phyloP scores from a whole-genome alignment of 2,888 invertebrate genomes.

The Iselma pallidipennis region DNA sequence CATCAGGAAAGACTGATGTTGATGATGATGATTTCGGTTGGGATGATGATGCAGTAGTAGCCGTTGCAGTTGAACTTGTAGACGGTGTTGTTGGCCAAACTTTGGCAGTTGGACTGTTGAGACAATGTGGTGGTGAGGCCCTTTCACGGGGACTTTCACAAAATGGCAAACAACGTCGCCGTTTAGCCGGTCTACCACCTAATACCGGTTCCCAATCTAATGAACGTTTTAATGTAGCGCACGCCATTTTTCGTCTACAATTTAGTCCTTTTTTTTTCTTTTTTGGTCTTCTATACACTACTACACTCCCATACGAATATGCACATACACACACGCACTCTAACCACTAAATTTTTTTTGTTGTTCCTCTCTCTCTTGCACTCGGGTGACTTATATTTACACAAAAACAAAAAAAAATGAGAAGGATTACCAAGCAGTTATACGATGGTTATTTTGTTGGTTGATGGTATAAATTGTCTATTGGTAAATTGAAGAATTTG shows the following conservation, averaged over 20 bases:
- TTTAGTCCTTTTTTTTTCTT: conserved; percentile 43
- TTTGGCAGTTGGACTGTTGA: conserved; percentile 54
- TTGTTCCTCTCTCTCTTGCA: neutral
- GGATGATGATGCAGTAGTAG: conserved; percentile 12
- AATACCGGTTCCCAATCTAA: conserved; percentile 93
- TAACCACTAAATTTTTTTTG: conserved; percentile 25
- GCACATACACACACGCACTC: conserved; percentile 45
- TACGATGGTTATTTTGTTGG: neutral
- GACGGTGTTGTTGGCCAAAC: conserved; percentile 54
- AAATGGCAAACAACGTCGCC: conserved; percentile 90
- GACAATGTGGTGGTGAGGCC: conserved; percentile 43
- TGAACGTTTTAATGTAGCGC: conserved; percentile 94
- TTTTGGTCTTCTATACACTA: conserved; percentile 59
- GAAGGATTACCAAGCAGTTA: neutral
- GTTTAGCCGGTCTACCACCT: conserved; percentile 83
- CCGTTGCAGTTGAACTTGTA: conserved; percentile 32
- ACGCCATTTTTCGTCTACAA: conserved; percentile 79
- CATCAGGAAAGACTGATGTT: conserved; percentile 79
- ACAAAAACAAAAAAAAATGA: conserved; percentile 16
- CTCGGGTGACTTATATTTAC: conserved; percentile 23
- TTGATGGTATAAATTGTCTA: conserved; percentile 4
- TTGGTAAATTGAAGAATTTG: neutral
- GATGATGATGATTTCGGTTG: conserved; percentile 28
- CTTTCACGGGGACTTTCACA: conserved; percentile 64
- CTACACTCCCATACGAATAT: conserved; percentile 27